Percentiles rank a stretch among this genome's conserved stretches.
Evolutionary conservation across 2,113 vertebrate genomes (phyloP).

Genomic region (Pachycephala philippinensis): DNA sequence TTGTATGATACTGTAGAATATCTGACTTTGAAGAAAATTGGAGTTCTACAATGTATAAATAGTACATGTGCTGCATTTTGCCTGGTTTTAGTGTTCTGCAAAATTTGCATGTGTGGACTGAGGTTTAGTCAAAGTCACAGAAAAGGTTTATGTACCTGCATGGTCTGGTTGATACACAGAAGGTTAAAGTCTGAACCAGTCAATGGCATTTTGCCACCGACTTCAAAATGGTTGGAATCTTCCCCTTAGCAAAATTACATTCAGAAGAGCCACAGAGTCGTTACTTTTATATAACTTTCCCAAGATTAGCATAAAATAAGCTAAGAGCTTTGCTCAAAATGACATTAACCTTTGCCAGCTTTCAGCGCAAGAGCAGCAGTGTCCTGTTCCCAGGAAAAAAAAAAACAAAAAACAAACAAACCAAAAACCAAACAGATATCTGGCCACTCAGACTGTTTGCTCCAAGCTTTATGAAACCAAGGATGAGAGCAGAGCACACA

Average conservation of each 20-base stretch:
- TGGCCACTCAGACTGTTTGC: background rate
- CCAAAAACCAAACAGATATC: background rate
- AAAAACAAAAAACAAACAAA: too few relatives aligned
- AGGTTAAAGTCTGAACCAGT: background rate
- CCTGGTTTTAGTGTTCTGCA: background rate
- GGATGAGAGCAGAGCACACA: background rate
- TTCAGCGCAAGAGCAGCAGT: background rate
- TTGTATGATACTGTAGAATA: background rate
- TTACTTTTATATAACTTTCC: background rate
- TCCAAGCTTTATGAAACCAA: background rate
- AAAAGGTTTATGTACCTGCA: background rate
- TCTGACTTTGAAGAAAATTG: slow-evolving; percentile 30
- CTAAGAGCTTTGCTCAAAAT: background rate
- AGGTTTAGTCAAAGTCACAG: background rate
- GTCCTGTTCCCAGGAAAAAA: background rate
- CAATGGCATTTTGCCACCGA: background rate
- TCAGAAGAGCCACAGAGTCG: background rate
- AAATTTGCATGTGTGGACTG: background rate
- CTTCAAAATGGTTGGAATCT: background rate
- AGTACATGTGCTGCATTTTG: background rate
- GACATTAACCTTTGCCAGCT: background rate
- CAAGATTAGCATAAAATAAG: background rate
- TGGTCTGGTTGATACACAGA: rapidly evolving
- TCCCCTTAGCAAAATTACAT: background rate
- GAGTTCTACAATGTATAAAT: background rate